Evolutionary conservation across 2,113 vertebrate genomes (phyloP).

Genomic region (Phalacrocorax brasilianus): DNA sequence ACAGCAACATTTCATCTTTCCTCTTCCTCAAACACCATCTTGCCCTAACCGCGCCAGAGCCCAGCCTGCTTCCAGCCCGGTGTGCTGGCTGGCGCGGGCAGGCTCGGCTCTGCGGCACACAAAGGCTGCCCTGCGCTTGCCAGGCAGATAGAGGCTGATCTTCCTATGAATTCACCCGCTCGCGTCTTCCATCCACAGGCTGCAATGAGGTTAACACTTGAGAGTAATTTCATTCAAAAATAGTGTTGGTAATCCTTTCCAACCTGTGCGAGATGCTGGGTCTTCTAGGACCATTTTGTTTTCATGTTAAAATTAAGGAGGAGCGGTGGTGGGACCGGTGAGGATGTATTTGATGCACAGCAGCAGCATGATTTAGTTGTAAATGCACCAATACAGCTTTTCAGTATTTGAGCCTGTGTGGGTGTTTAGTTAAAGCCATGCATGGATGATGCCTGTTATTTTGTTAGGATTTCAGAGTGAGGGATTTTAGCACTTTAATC

Average conservation of each 20-base stretch:
- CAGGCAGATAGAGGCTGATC: neutral
- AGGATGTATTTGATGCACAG: neutral
- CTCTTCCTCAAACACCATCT: neutral
- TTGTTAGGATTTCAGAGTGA: neutral
- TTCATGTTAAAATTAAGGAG: neutral
- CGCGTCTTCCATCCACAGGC: fast-evolving
- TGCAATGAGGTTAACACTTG: neutral
- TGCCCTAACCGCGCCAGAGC: fast-evolving
- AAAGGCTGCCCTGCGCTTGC: neutral
- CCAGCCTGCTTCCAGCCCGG: neutral
- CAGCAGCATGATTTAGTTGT: neutral
- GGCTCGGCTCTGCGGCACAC: neutral
- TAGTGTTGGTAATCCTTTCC: neutral
- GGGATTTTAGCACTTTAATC: conserved; percentile 49
- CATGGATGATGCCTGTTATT: neutral
- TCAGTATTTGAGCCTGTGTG: neutral
- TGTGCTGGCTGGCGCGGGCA: neutral
- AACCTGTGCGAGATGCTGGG: neutral
- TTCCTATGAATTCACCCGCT: neutral
- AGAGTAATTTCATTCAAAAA: neutral
- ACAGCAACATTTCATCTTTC: neutral
- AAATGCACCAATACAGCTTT: neutral
- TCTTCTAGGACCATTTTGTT: neutral
- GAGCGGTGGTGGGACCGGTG: fast-evolving
- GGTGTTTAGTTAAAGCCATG: neutral